Base-by-base conservation (phyloP, 2,797 vertebrate genomes). In the Brachyrhaphis roseni region DNA sequence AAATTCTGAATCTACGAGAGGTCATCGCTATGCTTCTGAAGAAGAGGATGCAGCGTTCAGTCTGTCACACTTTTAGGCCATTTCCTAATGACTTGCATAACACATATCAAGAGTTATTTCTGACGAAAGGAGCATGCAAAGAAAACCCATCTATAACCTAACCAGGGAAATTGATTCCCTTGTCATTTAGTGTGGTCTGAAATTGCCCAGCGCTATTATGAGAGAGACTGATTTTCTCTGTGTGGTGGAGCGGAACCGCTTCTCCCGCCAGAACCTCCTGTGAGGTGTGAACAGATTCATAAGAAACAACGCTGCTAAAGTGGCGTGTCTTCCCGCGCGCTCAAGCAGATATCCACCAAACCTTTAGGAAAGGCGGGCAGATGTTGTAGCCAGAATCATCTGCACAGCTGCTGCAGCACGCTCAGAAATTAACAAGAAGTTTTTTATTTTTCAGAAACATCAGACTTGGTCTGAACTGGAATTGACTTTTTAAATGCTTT, bases 101-200 rank as follows among this genome's bases (percentile, higher is more conserved):
- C 82, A 88, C 86, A 88, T 92, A 84, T 87, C 85, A 91, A 53
- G 84, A 91, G 85, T 90, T 91, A 92, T 91, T 93, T 91, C 86
- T 86, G 79, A 88, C 89, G 79, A 90, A 87, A 93, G 88, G 82
- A 82, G 55, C 46, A 23, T 74, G 78, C 8, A 43, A 84, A 82
- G 79, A 90, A 91, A 94, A 93, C 93, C 93, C 91, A 95, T 95
- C 92, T 91, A 90, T 93, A 95, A 94, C 92, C 92, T 94, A 95
- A 94, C 92, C 93, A 92, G 92, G 91, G 87, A 93, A 94, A 95
- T 94, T 93, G 95, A 95, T 95, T 96, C 94, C 91, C 92, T 94
- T 92, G 93, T 93, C 89, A 90, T 93, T 92, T 93, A 80, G 91
- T 94, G 94, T 92, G 94, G 94, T 94, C 94, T 94, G 94, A 94